A percentile compares a stretch with the other conserved stretches of the same genome.
Evolutionary conservation across 37 sponge, comb jelly and placozoan species (phyloP).

Genomic region (Petrosia ficiformis): DNA sequence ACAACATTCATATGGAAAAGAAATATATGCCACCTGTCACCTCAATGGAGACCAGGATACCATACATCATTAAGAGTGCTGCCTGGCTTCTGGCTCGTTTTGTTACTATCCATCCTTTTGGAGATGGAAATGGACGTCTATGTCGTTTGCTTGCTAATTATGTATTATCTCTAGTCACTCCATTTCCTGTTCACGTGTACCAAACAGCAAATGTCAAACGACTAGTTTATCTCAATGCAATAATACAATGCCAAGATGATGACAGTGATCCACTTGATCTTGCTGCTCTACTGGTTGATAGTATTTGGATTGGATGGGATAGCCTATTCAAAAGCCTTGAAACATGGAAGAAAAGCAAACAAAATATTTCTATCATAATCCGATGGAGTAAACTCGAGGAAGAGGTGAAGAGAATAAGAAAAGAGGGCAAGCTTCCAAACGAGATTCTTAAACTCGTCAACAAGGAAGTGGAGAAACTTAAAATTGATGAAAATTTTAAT

Average conservation of each 20-base stretch:
- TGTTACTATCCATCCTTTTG: conserved; percentile 63
- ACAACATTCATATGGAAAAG: conserved; percentile 41
- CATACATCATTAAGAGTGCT: conserved; percentile 60
- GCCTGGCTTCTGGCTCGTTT: conserved; percentile 43
- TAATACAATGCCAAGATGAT: conserved; percentile 33
- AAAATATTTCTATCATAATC: no score
- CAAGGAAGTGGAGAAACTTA: no score
- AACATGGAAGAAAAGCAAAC: no score
- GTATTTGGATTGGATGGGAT: conserved; percentile 25
- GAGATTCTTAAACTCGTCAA: no score
- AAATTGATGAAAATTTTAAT: no score
- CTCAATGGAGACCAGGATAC: neutral
- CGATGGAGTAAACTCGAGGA: no score
- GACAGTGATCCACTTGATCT: conserved; percentile 17
- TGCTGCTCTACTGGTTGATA: conserved; percentile 41
- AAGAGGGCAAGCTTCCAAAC: no score
- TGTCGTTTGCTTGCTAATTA: conserved; percentile 58
- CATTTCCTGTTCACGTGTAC: conserved; percentile 47
- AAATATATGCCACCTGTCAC: neutral
- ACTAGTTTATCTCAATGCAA: conserved; percentile 38
- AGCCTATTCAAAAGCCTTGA: conserved; percentile 17
- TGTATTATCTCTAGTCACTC: conserved; percentile 26
- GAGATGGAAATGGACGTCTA: conserved; percentile 70
- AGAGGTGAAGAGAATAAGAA: no score
- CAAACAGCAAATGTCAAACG: neutral